A percentile compares a stretch with the other conserved stretches of the same genome.
These are phyloP conservation scores for Callinectes sapidus DNA, from an alignment of 2,888 invertebrate genomes.

Conservation along the genomic window DNA sequence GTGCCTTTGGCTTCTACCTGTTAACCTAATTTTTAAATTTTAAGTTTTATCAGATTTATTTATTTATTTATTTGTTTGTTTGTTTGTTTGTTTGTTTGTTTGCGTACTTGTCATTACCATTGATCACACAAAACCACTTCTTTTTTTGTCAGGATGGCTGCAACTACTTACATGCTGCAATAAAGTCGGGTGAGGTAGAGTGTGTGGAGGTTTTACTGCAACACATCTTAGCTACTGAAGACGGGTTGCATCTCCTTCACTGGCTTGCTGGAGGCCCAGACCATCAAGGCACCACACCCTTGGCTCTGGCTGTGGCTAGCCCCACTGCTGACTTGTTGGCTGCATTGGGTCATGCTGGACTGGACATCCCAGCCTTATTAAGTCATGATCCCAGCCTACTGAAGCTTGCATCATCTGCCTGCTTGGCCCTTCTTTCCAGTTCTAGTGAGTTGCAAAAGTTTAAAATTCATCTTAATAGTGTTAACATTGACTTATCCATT, in stretches of 20 bases:
- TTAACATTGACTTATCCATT: not conserved
- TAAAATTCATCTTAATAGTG: no score
- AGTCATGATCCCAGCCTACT: slow-evolving; percentile 59
- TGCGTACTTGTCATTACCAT: not conserved
- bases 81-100: not conserved
- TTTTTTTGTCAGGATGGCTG: slow-evolving; percentile 67
- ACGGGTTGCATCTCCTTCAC: slow-evolving; percentile 59
- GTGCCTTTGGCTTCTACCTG: not conserved
- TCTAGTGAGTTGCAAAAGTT: slow-evolving; percentile 42
- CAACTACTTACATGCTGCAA: slow-evolving; percentile 70
- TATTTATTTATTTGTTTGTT: not conserved
- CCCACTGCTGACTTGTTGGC: slow-evolving; percentile 53
- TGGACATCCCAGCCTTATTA: slow-evolving; percentile 63
- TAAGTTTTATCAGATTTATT: not conserved
- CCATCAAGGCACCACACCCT: slow-evolving; percentile 62
- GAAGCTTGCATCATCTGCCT: slow-evolving; percentile 60
- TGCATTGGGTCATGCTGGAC: slow-evolving; percentile 60
- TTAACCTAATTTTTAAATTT: not conserved
- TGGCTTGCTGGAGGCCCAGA: slow-evolving; percentile 64
- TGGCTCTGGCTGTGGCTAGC: slow-evolving; percentile 57
- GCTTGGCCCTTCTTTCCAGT: slow-evolving; percentile 50
- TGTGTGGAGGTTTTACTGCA: slow-evolving; percentile 66
- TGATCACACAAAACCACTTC: not conserved
- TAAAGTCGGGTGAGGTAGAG: slow-evolving; percentile 69
- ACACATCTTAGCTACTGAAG: slow-evolving; percentile 58